Evolutionary conservation across 2,113 vertebrate genomes (phyloP), one percentile per base, ranked within the genome.

Genomic region (Tautogolabrus adspersus): DNA sequence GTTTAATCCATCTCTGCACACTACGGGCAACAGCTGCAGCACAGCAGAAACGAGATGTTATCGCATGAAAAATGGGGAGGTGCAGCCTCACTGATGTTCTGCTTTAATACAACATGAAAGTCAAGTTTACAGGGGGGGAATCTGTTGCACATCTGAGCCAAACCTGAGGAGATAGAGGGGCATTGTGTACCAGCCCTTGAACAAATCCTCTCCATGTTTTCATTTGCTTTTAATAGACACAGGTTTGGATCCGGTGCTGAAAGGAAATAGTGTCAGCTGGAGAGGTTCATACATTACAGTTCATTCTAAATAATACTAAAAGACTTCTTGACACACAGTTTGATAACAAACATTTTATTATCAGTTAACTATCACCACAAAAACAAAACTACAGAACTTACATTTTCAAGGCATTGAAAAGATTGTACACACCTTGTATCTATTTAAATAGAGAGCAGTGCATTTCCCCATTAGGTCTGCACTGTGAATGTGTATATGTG

Each of bases 81-180:
- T 75, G 74, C 76, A 80, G 75, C 55, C 22, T 57, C 73, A 79
- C 52, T 83, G 87, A 83, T 89, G 88, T 88, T 87, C 75, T 80
- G 83, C 86, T 88, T 86, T 87, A 92, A 88, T 78, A 82, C 69
- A 77, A 85, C 84, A 88, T 89, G 78, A 88, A 89, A 87, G 80
- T 86, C 56, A 63, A 58, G 78, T 83, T 81, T 81, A 70, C 67
- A 49, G 87, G 59, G 64, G 64, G 79, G 16, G 47, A 49, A 71
- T 81, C 64, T 84, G 84, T 73, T 82, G 82, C 76, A 85, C 66
- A 77, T 81, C 77, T 63, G 79, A 85, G 83, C 56, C 22, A 75
- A 81, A 75, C 69, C 79, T 21, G 42, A 70, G 52, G 72, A 75
- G 68, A 85, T 76, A 7, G 77, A 66, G 51, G n/a, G 65, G 52